A percentile compares a stretch with the other conserved stretches of the same genome.
Conservation (phyloP, 1,140 invertebrate species). For the Drosophila pandora region DNA sequence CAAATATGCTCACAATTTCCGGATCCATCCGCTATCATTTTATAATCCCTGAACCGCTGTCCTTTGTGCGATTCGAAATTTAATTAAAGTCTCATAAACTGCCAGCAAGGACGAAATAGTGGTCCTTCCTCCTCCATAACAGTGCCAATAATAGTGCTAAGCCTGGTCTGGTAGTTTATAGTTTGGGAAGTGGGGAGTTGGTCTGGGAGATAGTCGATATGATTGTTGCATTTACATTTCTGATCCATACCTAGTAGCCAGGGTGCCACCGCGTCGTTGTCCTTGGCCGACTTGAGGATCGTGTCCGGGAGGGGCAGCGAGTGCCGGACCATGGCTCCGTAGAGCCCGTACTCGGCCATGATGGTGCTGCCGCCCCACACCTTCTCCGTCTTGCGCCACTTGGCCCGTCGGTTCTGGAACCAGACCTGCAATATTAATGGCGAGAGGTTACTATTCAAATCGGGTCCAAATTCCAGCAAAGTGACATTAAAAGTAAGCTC, state of each 20-base stretch:
- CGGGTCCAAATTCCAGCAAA: not conserved
- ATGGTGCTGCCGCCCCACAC: conserved; percentile 99
- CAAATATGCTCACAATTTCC: conserved; percentile 83
- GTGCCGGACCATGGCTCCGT: conserved; percentile 99
- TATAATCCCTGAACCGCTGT: conserved; percentile 66
- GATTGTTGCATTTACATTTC: conserved; percentile 84
- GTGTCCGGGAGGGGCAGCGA: conserved; percentile 98
- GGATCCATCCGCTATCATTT: conserved; percentile 47
- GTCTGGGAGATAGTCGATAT: conserved; percentile 66
- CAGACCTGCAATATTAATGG: conserved; percentile 72
- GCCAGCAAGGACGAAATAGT: not conserved
- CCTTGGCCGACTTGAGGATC: conserved; percentile 98
- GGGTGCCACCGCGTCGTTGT: conserved; percentile 97
- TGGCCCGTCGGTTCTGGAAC: conserved; percentile 95
- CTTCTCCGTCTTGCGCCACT: conserved; percentile 99
- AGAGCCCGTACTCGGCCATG: conserved; percentile 99
- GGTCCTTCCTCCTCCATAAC: not conserved
- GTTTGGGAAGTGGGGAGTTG: conserved; percentile 7
- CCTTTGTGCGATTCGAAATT: conserved; percentile 70
- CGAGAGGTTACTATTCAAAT: not conserved
- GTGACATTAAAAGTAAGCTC: not conserved
- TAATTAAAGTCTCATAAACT: conserved; percentile 51
- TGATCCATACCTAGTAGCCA: conserved; percentile 96
- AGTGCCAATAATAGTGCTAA: not conserved
- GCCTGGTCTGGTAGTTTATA: not conserved